Evolutionary conservation across 1,140 invertebrate genomes (phyloP).

Genomic region (Teleogryllus occipitalis): DNA sequence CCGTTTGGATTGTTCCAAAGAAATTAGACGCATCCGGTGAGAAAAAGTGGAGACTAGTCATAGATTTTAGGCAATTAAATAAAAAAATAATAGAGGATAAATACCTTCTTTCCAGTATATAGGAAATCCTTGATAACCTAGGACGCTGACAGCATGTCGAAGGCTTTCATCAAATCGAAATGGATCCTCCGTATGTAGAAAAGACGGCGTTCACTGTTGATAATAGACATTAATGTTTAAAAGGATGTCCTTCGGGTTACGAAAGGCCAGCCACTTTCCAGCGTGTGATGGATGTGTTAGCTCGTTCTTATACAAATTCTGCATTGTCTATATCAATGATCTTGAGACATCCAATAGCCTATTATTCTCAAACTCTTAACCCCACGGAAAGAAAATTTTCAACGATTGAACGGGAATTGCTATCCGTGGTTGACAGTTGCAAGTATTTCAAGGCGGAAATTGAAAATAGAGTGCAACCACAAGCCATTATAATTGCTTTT

Average conservation of each 20-base stretch:
- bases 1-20: no score
- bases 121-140: slow-evolving; percentile 38
- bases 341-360: slow-evolving; percentile 29
- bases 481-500: slow-evolving; percentile 24
- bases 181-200: slow-evolving; percentile 25
- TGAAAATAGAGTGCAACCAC: slow-evolving; percentile 24
- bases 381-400: slow-evolving; percentile 34
- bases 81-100: no score
- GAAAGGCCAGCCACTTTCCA: slow-evolving; percentile 25
- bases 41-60: no score
- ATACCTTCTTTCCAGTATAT: slow-evolving; percentile 30
- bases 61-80: no score
- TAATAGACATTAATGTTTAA: slow-evolving; percentile 10
- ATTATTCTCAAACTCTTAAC: slow-evolving; percentile 34
- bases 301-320: slow-evolving; percentile 18
- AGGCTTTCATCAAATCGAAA: slow-evolving; percentile 36
- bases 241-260: slow-evolving; percentile 15
- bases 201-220: slow-evolving; percentile 29
- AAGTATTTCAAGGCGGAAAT: slow-evolving; percentile 20
- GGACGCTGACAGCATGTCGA: slow-evolving; percentile 39
- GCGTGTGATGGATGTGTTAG: slow-evolving; percentile 24
- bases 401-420: slow-evolving; percentile 29
- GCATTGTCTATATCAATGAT: slow-evolving; percentile 30
- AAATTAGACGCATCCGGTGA: no score
- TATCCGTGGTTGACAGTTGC: not conserved